phyloP scores from a whole-genome alignment of 2,888 invertebrate genomes.

The Polymixis flavicincta region DNA sequence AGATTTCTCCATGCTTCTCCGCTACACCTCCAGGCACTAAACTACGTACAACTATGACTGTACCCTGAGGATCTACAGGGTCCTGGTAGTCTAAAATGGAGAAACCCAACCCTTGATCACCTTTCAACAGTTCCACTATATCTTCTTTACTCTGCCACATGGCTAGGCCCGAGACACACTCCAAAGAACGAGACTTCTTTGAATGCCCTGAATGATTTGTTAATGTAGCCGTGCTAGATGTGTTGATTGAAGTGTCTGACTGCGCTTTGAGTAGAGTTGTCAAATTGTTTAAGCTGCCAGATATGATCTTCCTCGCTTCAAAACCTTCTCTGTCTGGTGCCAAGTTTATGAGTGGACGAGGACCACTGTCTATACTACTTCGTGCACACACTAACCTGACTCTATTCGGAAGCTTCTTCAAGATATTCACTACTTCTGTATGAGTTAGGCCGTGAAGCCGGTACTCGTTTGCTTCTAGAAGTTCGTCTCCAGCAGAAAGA shows the following conservation, averaged over 20 bases:
- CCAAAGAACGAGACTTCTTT: slow-evolving; percentile 97
- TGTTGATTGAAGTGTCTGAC: slow-evolving; percentile 97
- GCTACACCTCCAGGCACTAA: slow-evolving; percentile 99
- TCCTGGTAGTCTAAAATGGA: slow-evolving; percentile 99
- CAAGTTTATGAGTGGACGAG: slow-evolving; percentile 94
- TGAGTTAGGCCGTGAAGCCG: slow-evolving; percentile 97
- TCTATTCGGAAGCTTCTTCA: slow-evolving; percentile 97
- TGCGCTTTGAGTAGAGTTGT: slow-evolving; percentile 97
- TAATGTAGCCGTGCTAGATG: slow-evolving; percentile 95
- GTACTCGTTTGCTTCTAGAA: slow-evolving; percentile 98
- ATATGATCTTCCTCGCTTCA: slow-evolving; percentile 95
- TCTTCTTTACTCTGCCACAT: slow-evolving; percentile 99
- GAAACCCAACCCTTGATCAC: slow-evolving; percentile 99
- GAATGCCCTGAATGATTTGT: slow-evolving; percentile 92
- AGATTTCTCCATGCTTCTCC: slow-evolving; percentile 97
- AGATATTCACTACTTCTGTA: slow-evolving; percentile 98
- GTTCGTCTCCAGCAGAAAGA: slow-evolving; percentile 98
- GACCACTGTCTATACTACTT: slow-evolving; percentile 92
- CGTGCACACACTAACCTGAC: slow-evolving; percentile 98
- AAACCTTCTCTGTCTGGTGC: slow-evolving; percentile 95
- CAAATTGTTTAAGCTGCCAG: slow-evolving; percentile 96
- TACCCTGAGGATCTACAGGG: slow-evolving; percentile 98
- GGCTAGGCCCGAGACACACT: slow-evolving; percentile 98
- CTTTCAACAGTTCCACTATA: slow-evolving; percentile 97
- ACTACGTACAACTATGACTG: slow-evolving; percentile 99